Evolutionary conservation across 1,140 invertebrate species (phyloP), one percentile per base, ranked within the genome.

Genomic region (Brachionus plicatilis): DNA sequence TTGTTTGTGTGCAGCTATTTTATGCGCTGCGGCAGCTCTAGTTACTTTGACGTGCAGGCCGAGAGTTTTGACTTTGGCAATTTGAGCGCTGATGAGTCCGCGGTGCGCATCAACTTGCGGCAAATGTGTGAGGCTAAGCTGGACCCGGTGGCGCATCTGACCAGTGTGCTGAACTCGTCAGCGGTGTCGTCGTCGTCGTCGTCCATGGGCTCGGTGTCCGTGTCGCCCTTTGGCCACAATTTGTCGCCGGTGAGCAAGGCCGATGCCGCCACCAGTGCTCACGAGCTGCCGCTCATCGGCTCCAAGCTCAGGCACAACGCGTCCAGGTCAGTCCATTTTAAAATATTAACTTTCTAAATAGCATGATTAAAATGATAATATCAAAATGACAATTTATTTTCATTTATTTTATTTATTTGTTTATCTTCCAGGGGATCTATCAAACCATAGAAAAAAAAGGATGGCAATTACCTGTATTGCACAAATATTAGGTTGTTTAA

Each of bases 11-110:
- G 37, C 33, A 65, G 50, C 37, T 82, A 82, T 68, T 82, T 82
- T 66, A 82, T 82, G 43, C 50, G 79, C n/a, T 82, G 79, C 29
- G 27, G 79, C 24, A 76, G 50, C 47, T 76, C 72, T 8, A 76
- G 43, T 14, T 76, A 50, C n/a, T 76, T 50, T 50, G 72, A 76
- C n/a, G 27, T 76, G 12, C 43, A 50, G 14, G 43, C 43, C 33
- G 72, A 76, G 24, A 33, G 24, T 12, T 76, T 76, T n/a, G 45
- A 76, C 43, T 76, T 76, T 53, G 17, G 33, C 1, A 20, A 43
- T 14, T 27, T 66, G 6, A 60, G 11, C 1, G 45, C 37, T 2
- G 27, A 65, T 2, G 33, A 60, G 5, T 0, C 4, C 0, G 0
- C 68, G 2, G 9, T 72, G 3, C 68, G 68, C 1, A 72, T 82